These are phyloP conservation scores for Stegastes partitus DNA, from an alignment of 2,113 vertebrate genomes.

Conservation along the genomic window DNA sequence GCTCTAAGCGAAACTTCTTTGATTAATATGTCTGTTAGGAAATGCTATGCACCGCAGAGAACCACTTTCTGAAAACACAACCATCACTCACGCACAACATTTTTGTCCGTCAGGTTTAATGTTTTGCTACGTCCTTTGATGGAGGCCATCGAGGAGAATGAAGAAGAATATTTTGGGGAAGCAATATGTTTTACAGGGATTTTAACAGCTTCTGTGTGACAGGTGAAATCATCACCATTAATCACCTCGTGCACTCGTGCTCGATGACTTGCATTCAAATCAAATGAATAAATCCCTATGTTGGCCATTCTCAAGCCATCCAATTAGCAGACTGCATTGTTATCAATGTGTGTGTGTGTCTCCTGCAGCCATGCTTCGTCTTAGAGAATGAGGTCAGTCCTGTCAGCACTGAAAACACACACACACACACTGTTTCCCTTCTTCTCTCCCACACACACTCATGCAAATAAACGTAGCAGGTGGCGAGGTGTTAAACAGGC, in stretches of 20 bases:
- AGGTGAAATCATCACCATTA: conserved; percentile 57
- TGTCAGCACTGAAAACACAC: conserved; percentile 13
- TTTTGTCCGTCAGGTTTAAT: conserved; percentile 71
- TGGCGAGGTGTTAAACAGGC: conserved; percentile 76
- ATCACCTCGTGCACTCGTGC: conserved; percentile 38
- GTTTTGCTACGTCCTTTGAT: conserved; percentile 52
- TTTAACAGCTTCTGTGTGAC: conserved; percentile 36
- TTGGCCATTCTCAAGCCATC: conserved; percentile 19
- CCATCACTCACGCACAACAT: conserved; percentile 61
- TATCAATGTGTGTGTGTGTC: neutral
- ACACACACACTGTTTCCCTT: neutral
- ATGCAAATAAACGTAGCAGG: conserved; percentile 58
- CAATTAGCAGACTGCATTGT: conserved; percentile 28
- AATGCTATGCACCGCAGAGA: conserved; percentile 61
- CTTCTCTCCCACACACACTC: conserved; percentile 23
- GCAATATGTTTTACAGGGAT: conserved; percentile 49
- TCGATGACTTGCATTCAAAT: conserved; percentile 45
- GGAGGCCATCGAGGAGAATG: conserved; percentile 43
- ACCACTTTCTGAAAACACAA: conserved; percentile 59
- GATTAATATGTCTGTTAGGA: conserved; percentile 77
- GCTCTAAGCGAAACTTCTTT: conserved; percentile 73
- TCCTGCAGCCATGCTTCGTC: conserved; percentile 46
- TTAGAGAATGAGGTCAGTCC: conserved; percentile 25
- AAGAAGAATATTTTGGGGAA: conserved; percentile 33
- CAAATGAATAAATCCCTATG: conserved; percentile 18